Conservation (phyloP, 2,113 vertebrate species). For the Prochilodus magdalenae region DNA sequence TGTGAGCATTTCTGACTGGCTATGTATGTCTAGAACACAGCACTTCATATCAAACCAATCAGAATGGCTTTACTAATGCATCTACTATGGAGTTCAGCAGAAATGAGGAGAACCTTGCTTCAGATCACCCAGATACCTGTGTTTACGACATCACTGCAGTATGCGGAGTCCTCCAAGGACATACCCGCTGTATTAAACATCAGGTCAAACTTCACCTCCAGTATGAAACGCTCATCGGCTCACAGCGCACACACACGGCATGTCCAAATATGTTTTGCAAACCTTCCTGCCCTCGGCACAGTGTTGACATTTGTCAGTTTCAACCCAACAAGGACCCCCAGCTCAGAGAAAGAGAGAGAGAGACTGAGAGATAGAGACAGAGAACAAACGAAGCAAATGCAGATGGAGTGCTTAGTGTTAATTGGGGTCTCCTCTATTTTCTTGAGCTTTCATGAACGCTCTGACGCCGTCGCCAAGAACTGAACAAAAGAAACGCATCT, state of each 20-base stretch:
- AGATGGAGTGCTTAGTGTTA: neutral
- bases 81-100: too few relatives aligned
- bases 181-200: neutral
- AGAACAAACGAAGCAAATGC: neutral
- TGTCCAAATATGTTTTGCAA: neutral
- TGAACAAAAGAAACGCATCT: neutral
- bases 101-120: too few relatives aligned
- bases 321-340: neutral
- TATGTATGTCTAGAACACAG: too few relatives aligned
- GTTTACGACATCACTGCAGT: neutral
- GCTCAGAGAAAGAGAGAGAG: neutral
- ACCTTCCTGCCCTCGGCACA: neutral
- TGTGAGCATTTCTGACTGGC: too few relatives aligned
- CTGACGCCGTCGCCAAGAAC: neutral
- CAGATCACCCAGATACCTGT: neutral
- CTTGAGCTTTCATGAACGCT: neutral
- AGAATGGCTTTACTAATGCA: too few relatives aligned
- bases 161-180: neutral
- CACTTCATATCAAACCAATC: too few relatives aligned
- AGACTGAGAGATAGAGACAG: neutral
- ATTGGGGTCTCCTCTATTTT: constrained; percentile 16
- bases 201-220: neutral
- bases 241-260: neutral
- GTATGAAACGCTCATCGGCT: neutral
- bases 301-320: neutral